phyloP scores from a whole-genome alignment of 1,140 invertebrate species.

The Scylla paramamosain region DNA sequence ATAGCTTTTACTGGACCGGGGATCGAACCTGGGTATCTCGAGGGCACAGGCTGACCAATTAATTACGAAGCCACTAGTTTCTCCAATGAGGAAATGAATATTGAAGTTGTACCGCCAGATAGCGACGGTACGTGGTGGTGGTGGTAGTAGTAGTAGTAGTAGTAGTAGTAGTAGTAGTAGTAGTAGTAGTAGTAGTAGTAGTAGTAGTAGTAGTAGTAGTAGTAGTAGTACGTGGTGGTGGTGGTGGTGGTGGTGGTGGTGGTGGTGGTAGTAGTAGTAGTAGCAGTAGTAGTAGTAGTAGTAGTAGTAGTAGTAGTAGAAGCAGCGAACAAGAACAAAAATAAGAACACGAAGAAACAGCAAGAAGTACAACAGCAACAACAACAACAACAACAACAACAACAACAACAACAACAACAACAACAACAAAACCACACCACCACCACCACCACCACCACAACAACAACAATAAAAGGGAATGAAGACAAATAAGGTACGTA shows the following conservation, averaged over 20 bases:
- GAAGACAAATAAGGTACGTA: not conserved
- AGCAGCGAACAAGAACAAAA: not conserved
- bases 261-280: too few relatives aligned
- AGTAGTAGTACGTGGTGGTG: too few relatives aligned
- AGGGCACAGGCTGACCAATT: too few relatives aligned
- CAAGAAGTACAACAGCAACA: not conserved
- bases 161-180: conserved; percentile 6
- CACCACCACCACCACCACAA: too few relatives aligned
- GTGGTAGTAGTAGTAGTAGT: not conserved
- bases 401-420: not conserved
- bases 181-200: conserved; percentile 6
- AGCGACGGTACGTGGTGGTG: too few relatives aligned
- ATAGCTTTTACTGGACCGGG: too few relatives aligned
- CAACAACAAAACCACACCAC: too few relatives aligned
- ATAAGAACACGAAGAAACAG: not conserved
- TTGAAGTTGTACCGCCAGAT: too few relatives aligned
- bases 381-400: not conserved
- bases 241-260: too few relatives aligned
- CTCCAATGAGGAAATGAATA: too few relatives aligned
- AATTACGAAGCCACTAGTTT: too few relatives aligned
- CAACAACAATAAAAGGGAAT: not conserved
- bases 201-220: conserved; percentile 1
- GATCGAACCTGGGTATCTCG: too few relatives aligned
- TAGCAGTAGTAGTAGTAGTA: not conserved
- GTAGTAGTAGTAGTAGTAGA: not conserved